These are phyloP conservation scores for Asarcornis scutulata DNA, from an alignment of 2,113 vertebrate species.

Conservation along the genomic window DNA sequence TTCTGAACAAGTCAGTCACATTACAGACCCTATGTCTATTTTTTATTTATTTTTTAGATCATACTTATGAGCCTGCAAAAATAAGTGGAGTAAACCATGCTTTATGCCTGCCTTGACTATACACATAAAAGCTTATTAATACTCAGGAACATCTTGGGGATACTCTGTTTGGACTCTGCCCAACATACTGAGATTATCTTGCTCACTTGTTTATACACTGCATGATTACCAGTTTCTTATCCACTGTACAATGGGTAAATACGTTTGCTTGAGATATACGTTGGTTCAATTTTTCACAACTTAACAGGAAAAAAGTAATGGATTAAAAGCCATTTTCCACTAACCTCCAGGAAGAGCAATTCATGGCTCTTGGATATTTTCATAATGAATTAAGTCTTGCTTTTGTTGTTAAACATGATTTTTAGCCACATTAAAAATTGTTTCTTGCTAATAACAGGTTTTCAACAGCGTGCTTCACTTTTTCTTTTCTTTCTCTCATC, in stretches of 20 bases:
- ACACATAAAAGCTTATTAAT: background rate
- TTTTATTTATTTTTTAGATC: background rate
- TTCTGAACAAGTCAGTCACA: background rate
- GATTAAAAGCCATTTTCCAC: background rate
- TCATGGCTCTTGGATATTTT: background rate
- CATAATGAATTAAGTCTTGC: constrained; percentile 38
- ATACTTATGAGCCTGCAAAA: background rate
- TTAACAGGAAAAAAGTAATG: background rate
- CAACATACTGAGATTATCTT: background rate
- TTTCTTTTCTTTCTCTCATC: constrained; percentile 38
- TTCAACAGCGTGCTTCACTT: constrained; percentile 39
- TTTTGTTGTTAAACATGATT: constrained; percentile 60
- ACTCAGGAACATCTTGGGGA: background rate
- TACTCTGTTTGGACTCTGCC: background rate
- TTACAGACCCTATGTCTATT: background rate
- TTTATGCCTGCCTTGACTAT: background rate
- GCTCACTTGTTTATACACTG: background rate
- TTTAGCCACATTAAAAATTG: constrained; percentile 61
- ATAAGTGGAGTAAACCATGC: background rate
- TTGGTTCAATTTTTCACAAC: background rate
- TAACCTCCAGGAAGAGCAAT: background rate
- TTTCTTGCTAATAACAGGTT: constrained; percentile 73
- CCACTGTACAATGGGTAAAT: background rate
- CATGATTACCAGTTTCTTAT: background rate
- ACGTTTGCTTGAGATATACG: background rate